Conservation (phyloP, 2,797 vertebrate species). For the Chelidonichthys spinosus region DNA sequence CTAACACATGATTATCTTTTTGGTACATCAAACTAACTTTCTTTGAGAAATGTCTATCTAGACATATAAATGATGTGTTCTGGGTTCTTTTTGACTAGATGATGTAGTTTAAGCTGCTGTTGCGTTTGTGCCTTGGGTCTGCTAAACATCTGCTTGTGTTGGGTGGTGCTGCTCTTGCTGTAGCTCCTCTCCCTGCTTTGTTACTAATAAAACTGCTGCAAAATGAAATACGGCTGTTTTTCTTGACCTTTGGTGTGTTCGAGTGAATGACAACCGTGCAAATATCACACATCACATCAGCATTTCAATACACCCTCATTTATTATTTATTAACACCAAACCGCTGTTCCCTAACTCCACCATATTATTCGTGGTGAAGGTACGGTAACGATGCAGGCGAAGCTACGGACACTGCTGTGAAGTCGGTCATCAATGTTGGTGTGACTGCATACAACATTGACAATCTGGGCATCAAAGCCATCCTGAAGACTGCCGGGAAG, state of each 20-base stretch:
- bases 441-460: slow-evolving; percentile 90
- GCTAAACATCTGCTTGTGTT: slow-evolving; percentile 46
- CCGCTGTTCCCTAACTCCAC: slow-evolving; percentile 21
- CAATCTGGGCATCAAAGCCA: slow-evolving; percentile 87
- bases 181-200: slow-evolving; percentile 26
- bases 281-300: neutral
- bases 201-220: slow-evolving; percentile 70
- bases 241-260: slow-evolving; percentile 19
- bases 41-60: slow-evolving; percentile 2
- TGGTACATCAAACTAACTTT: slow-evolving; percentile 1
- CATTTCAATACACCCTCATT: slow-evolving; percentile 11
- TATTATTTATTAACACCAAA: slow-evolving; percentile 11
- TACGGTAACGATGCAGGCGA: slow-evolving; percentile 89
- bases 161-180: slow-evolving; percentile 55
- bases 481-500: slow-evolving; percentile 88
- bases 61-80: slow-evolving; percentile 14
- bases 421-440: slow-evolving; percentile 89
- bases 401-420: slow-evolving; percentile 88
- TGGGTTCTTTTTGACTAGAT: slow-evolving; percentile 47
- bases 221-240: slow-evolving; percentile 26
- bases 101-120: slow-evolving; percentile 31
- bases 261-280: neutral
- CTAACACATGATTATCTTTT: slow-evolving; percentile 6
- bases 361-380: slow-evolving; percentile 79
- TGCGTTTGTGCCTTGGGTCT: slow-evolving; percentile 30